Base-by-base conservation (phyloP, 2,797 vertebrate species). In the Hephaestus fuliginosus region DNA sequence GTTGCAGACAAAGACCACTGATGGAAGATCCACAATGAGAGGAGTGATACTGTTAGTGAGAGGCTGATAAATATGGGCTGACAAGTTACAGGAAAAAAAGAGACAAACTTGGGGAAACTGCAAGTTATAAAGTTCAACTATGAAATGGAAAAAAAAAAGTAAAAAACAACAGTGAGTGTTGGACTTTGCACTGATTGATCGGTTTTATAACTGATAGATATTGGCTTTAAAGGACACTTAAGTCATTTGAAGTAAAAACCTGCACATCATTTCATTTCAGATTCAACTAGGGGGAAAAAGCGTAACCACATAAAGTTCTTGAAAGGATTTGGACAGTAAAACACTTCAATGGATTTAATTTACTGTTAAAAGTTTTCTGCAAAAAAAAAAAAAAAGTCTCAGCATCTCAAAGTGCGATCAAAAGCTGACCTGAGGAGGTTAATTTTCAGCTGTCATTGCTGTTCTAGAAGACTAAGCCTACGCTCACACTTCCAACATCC, bases 401-500 rank as follows among this genome's bases (percentile, higher is more conserved):
- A 53, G 64, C 1, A 41, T 15, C 8, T 18, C 11, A 4, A 1
- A 2, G 18, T 30, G 13, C 5, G 14, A 1, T 12, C 22, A 48
- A 64, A 62, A 48, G 1, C 33, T 1, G 13, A 3, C 20, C 52
- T 2, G 3, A 39, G 66, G 39, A 14, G 15, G 10, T 68, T 17
- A 2, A 58, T 3, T 52, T n/a, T 17, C 5, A 74, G 7, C 17
- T 15, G 12, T 41, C 8, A 30, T 4, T 46, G 6, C 10, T 43
- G 5, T 58, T 36, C 12, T 12, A 1, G 13, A 7, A 64, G 6
- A 66, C 17, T 0, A 10, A 61, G 52, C n/a, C n/a, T 28, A 33
- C 22, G 60, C 20, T 61, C 46, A n/a, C 58, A 73, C 43, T 58
- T 41, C 69, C n/a, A 30, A 20, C 61, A 81, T 61, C 53, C 55